phyloP scores from a whole-genome alignment of 1,140 invertebrate genomes.

The Melanaphis sacchari region DNA sequence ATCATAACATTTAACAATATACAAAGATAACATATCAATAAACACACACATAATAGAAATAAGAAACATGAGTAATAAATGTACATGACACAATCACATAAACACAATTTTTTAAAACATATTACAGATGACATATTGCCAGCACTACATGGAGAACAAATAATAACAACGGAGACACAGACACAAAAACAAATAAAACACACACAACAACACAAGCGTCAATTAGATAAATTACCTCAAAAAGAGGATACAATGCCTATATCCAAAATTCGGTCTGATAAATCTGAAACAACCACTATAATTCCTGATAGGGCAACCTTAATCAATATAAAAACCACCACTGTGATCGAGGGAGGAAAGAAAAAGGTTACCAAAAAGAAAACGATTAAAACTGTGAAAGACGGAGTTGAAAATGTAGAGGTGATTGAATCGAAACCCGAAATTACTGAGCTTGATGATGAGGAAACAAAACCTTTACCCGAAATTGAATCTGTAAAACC shows the following conservation, averaged over 20 bases:
- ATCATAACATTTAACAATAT: neutral
- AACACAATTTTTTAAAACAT: conserved; percentile 36
- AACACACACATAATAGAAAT: conserved; percentile 63
- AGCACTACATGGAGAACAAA: conserved; percentile 1
- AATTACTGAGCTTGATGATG: neutral
- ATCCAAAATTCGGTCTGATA: neutral
- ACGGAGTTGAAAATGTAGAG: neutral
- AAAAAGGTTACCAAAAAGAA: neutral
- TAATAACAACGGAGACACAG: neutral
- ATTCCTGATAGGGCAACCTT: neutral
- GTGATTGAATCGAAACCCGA: neutral
- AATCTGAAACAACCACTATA: neutral
- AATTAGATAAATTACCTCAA: no score
- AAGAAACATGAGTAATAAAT: conserved; percentile 61
- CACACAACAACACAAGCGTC: neutral
- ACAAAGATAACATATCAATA: neutral
- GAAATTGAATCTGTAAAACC: neutral
- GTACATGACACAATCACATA: conserved; percentile 59
- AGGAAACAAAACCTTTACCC: neutral
- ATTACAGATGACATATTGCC: conserved; percentile 48
- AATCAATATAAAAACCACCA: neutral
- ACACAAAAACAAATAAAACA: neutral
- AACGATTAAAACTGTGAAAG: neutral
- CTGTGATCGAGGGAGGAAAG: neutral
- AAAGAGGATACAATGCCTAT: neutral